Percentiles rank a stretch among this genome's conserved stretches.
Conservation (phyloP, 2,797 vertebrate species). For the Myoxocephalus aenaeus region DNA sequence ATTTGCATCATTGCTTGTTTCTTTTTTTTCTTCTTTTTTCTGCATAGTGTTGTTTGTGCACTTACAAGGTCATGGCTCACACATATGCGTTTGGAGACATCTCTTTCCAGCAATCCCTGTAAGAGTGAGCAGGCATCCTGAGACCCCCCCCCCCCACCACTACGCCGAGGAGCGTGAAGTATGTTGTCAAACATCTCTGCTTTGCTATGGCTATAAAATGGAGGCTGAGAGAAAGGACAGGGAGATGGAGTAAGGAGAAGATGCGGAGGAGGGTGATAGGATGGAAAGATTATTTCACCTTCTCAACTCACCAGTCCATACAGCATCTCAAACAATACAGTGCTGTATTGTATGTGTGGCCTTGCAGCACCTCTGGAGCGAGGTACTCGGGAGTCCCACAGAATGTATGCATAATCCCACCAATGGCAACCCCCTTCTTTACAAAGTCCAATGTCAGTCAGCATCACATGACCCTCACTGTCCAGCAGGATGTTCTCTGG, state of each 20-base stretch:
- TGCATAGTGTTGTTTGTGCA: not conserved
- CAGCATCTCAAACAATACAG: conserved; percentile 87
- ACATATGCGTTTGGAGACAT: conserved; percentile 79
- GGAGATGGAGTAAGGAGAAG: not conserved
- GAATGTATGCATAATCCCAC: conserved; percentile 92
- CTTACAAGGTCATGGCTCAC: conserved; percentile 80
- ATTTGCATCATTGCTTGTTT: not conserved
- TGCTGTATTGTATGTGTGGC: conserved; percentile 78
- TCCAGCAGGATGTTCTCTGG: conserved; percentile 93
- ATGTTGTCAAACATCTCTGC: conserved; percentile 85
- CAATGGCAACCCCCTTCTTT: conserved; percentile 91
- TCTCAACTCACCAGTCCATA: conserved; percentile 79
- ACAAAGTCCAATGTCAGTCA: conserved; percentile 94
- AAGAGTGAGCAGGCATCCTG: conserved; percentile 75
- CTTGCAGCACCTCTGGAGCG: conserved; percentile 84
- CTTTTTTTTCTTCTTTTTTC: too few species aligned
- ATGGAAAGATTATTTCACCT: not conserved
- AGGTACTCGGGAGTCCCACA: conserved; percentile 95
- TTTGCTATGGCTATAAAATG: conserved; percentile 83
- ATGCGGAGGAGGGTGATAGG: conserved; percentile 9
- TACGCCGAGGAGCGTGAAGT: conserved; percentile 78
- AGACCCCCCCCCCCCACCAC: conserved; percentile 57
- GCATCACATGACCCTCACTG: conserved; percentile 90
- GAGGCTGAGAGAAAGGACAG: conserved; percentile 75
- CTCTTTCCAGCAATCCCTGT: conserved; percentile 79